phyloP scores from a whole-genome alignment of 2,888 invertebrate genomes.

The Cancer borealis region DNA sequence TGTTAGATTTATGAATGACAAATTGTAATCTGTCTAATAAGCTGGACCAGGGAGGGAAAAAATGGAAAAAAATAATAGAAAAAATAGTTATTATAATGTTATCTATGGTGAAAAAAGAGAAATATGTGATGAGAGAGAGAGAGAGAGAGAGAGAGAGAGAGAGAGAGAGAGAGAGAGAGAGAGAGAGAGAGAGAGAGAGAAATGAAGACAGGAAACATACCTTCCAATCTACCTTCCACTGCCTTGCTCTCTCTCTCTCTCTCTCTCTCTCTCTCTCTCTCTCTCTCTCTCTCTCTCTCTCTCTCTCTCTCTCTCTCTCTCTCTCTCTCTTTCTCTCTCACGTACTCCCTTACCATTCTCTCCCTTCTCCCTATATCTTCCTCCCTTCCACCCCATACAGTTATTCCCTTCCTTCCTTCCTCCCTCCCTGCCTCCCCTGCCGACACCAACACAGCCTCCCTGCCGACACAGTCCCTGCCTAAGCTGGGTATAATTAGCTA shows the following conservation, averaged over 20 bases:
- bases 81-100: background rate
- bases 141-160: background rate
- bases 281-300: background rate
- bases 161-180: conserved; percentile 3
- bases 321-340: background rate
- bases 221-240: background rate
- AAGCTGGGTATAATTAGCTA: background rate
- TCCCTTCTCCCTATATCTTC: no score
- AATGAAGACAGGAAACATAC: background rate
- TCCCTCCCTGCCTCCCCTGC: background rate
- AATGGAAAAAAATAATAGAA: background rate
- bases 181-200: background rate
- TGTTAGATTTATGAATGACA: background rate
- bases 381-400: background rate
- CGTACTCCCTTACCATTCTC: no score
- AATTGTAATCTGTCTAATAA: background rate
- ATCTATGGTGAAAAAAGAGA: background rate
- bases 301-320: no score
- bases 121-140: background rate
- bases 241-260: background rate
- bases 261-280: background rate
- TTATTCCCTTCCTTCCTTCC: background rate
- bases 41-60: background rate
- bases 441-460: background rate
- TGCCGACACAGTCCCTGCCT: background rate